Conservation (phyloP, 2,113 vertebrate species). For the Psilopogon haemacephalus region DNA sequence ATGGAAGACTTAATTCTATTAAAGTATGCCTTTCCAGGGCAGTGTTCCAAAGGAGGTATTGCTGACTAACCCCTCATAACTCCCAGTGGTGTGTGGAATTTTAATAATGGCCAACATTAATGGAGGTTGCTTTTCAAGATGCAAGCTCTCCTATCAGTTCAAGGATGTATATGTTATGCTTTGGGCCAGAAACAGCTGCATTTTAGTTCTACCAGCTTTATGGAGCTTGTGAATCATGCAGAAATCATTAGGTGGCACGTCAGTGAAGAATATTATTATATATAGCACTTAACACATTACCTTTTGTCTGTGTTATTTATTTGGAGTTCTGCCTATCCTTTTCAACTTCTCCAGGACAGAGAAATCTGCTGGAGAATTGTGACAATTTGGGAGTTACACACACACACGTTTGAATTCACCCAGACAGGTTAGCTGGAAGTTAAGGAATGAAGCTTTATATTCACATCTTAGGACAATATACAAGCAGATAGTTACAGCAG, state of each 20-base stretch:
- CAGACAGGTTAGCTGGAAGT: too few species aligned
- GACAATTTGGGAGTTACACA: too few species aligned
- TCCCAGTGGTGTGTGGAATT: not conserved
- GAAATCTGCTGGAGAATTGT: not conserved
- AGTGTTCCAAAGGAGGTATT: not conserved
- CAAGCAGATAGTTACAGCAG: too few species aligned
- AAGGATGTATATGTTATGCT: slow-evolving; percentile 8
- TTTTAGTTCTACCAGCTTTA: slow-evolving; percentile 40
- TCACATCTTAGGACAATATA: too few species aligned
- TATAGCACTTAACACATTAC: not conserved
- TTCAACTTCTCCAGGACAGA: not conserved
- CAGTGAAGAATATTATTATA: slow-evolving; percentile 11
- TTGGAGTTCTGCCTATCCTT: not conserved
- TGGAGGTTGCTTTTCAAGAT: not conserved
- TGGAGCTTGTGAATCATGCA: slow-evolving; percentile 31
- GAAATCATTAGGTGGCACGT: slow-evolving; percentile 11
- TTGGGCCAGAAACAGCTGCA: not conserved
- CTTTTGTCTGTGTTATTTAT: slow-evolving; percentile 35
- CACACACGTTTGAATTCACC: too few species aligned
- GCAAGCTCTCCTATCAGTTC: not conserved
- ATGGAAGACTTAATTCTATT: not conserved
- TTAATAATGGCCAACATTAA: slow-evolving; percentile 6
- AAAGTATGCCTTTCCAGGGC: not conserved
- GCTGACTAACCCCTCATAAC: not conserved
- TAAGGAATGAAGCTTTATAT: too few species aligned